Evolutionary conservation across 1,140 invertebrate genomes (phyloP).

Genomic region (Scaptomyza montana): DNA sequence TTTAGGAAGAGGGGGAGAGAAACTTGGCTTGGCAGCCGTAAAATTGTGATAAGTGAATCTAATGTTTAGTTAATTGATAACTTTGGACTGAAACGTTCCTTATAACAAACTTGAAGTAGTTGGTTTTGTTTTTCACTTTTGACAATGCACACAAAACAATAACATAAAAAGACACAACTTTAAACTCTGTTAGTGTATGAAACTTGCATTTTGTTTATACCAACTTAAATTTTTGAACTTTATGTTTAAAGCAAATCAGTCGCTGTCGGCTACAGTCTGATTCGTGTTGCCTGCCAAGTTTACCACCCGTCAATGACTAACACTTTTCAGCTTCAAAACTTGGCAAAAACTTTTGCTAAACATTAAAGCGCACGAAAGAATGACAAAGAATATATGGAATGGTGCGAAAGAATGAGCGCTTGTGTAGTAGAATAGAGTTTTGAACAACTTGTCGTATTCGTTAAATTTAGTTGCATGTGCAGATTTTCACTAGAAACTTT

Average conservation of each 20-base stretch:
- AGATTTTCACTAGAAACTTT: constrained; percentile 28
- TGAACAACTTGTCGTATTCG: constrained; percentile 3
- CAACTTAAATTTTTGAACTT: not conserved
- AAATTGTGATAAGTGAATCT: no score
- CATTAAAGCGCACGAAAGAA: constrained; percentile 8
- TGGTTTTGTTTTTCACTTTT: no score
- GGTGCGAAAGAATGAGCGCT: no score
- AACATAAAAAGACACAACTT: not conserved
- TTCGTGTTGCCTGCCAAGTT: not conserved
- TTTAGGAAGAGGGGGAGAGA: no score
- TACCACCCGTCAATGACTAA: constrained; percentile 26
- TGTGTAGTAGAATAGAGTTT: constrained; percentile 5
- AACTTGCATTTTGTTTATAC: not conserved
- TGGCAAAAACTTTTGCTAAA: constrained; percentile 21
- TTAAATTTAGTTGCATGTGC: constrained; percentile 3
- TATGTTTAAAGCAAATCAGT: constrained; percentile 20
- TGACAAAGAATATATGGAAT: not conserved
- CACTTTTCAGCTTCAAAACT: constrained; percentile 20
- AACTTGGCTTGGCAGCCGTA: no score
- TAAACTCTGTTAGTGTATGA: not conserved
- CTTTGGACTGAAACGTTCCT: no score
- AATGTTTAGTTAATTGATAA: no score
- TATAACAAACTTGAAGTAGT: no score
- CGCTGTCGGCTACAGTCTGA: constrained; percentile 6
- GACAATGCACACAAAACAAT: no score